Base-by-base conservation (phyloP, 2,888 invertebrate genomes). In the Automeris io region DNA sequence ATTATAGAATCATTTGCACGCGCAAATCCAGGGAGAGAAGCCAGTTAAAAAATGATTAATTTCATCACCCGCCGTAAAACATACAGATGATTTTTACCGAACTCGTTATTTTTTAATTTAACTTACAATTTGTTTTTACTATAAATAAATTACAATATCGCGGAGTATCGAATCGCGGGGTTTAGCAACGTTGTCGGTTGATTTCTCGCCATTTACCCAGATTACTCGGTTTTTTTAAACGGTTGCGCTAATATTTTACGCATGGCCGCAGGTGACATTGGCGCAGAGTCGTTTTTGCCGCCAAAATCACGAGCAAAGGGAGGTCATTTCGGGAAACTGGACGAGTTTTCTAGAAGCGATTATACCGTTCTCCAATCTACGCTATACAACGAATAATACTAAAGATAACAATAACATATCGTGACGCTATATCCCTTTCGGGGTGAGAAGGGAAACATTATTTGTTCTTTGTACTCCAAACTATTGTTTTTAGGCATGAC, bases 141-240 rank as follows among this genome's bases (percentile, higher is more conserved):
- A 16, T n/a, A 16, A 24, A 37, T 32, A 37, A 61, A 54, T 59
- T 51, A 61, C 57, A 63, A 50, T 62, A 51, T 51, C 33, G 26
- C 13, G 26, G 34, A 54, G 48, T 54, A 46, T 40, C 35, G 40
- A 39, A 50, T 57, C 59, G 51, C 55, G 52, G 35, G 51, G 61
- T 80, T 71, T 77, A 65, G 80, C 71, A 81, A 81, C 58, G 63
- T 70, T 66, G 61, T 55, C 49, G 62, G 47, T 63, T 71, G 86
- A 82, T 85, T 85, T 85, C 80, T 72, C 80, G 83, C 75, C 78
- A 71, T 82, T 85, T 85, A 82, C 74, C 70, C 51, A 80, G 74
- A 83, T 85, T 82, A 79, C 66, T 73, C 69, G 78, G 65, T 73
- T 85, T 82, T 79, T 83, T 78, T 67, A 55, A 46, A 54, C 56